Conservation (phyloP, 2,797 vertebrate genomes). For the Diplodus puntazzo region DNA sequence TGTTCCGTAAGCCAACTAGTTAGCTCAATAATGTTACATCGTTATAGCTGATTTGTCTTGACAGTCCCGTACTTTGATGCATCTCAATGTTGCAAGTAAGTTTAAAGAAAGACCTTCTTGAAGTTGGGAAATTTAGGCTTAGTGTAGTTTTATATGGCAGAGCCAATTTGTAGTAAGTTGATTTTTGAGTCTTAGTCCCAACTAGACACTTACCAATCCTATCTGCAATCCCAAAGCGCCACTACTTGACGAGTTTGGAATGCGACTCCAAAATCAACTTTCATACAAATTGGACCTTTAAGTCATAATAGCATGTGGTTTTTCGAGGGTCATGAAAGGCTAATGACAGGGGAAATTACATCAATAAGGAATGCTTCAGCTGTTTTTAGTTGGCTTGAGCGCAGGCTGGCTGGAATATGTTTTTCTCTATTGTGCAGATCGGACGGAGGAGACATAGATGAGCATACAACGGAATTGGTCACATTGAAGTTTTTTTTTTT, state of each 20-base stretch:
- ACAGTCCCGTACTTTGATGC: too few species aligned
- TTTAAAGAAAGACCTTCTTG: conserved; percentile 4
- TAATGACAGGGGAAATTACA: conserved; percentile 32
- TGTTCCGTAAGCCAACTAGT: too few species aligned
- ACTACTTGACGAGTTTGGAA: too few species aligned
- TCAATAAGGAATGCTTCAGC: conserved; percentile 7
- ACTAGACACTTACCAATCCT: too few species aligned
- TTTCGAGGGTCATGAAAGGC: not conserved
- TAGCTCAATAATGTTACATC: too few species aligned
- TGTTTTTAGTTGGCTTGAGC: not conserved
- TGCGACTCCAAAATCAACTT: too few species aligned
- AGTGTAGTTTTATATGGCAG: not conserved
- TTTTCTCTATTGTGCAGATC: conserved; percentile 29
- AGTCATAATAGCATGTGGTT: not conserved
- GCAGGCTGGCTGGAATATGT: conserved; percentile 35
- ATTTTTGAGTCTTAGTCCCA: too few species aligned
- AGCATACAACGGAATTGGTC: conserved; percentile 31
- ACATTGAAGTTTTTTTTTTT: conserved; percentile 41
- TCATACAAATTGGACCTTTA: too few species aligned
- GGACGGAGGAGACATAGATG: conserved; percentile 31
- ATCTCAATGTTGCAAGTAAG: too few species aligned
- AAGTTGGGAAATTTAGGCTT: not conserved
- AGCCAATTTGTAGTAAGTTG: not conserved
- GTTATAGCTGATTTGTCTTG: too few species aligned
- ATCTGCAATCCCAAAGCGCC: too few species aligned